A percentile compares a stretch with the other conserved stretches of the same genome.
Conservation (phyloP, 2,113 vertebrate species). For the Chiloscyllium plagiosum region DNA sequence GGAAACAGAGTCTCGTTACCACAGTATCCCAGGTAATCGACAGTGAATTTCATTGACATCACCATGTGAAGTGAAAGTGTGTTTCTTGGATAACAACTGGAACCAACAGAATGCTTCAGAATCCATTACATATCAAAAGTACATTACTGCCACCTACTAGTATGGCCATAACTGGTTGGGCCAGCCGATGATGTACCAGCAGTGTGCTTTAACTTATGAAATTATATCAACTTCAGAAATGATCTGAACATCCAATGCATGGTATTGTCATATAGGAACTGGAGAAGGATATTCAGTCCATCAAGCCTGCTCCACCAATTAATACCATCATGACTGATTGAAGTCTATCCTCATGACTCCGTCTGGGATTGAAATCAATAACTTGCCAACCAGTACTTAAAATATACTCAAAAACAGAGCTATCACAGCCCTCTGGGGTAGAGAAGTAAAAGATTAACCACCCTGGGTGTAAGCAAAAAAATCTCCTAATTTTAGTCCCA, state of each 20-base stretch:
- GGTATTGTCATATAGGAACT: background rate
- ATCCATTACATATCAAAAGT: background rate
- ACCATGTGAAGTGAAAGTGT: background rate
- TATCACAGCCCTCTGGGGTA: no score
- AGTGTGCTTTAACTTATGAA: background rate
- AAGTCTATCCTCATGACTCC: no score
- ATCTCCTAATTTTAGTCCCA: no score
- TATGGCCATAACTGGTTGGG: background rate
- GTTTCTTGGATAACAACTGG: background rate
- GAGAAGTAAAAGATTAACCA: no score
- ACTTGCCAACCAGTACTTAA: no score
- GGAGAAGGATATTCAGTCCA: no score
- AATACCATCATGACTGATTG: no score
- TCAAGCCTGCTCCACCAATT: no score
- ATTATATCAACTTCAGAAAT: background rate
- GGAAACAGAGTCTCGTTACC: background rate
- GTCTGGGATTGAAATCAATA: no score
- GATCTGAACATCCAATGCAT: background rate
- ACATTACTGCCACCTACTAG: background rate
- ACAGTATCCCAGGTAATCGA: background rate
- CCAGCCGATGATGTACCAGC: background rate
- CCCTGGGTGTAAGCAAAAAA: no score
- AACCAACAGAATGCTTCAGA: background rate
- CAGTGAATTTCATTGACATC: background rate
- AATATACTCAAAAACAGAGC: no score